Conservation (phyloP, 2,888 invertebrate species). For the Galerucella pusilla region DNA sequence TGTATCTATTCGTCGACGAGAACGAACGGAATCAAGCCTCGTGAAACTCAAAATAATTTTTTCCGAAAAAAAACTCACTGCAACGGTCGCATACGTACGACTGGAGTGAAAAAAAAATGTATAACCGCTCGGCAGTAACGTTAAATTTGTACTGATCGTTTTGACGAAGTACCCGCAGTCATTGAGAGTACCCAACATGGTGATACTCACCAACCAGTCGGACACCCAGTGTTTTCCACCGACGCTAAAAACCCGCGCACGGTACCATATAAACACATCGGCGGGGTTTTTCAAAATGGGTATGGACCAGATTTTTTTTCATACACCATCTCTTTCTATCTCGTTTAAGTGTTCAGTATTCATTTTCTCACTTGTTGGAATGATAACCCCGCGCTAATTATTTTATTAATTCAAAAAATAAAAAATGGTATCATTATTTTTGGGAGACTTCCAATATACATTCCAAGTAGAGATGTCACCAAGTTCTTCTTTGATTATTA, state of each 20-base stretch:
- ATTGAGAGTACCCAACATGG: slow-evolving; percentile 60
- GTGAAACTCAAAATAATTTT: slow-evolving; percentile 11
- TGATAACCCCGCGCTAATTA: slow-evolving; percentile 32
- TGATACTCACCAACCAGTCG: slow-evolving; percentile 51
- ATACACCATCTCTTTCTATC: slow-evolving; percentile 28
- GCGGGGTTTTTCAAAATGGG: slow-evolving; percentile 40
- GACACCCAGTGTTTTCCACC: slow-evolving; percentile 53
- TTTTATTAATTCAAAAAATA: not conserved
- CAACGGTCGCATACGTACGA: slow-evolving; percentile 48
- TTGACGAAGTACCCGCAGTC: slow-evolving; percentile 46
- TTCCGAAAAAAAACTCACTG: slow-evolving; percentile 37
- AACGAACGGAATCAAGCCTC: slow-evolving; percentile 50
- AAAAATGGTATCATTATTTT: slow-evolving; percentile 4
- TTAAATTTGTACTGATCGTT: slow-evolving; percentile 41
- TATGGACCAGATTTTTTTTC: slow-evolving; percentile 42
- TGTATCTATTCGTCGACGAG: slow-evolving; percentile 51
- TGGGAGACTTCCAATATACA: not conserved
- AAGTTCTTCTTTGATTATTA: no score
- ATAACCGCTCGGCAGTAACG: slow-evolving; percentile 30
- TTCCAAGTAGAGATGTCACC: no score
- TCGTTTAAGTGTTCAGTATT: not conserved
- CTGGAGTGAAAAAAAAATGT: slow-evolving; percentile 39
- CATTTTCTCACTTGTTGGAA: slow-evolving; percentile 7
- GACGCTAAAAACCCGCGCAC: slow-evolving; percentile 55
- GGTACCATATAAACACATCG: slow-evolving; percentile 51